These are phyloP conservation scores for Parapristionchus giblindavisi DNA, from an alignment of 2,888 invertebrate species.

Conservation along the genomic window DNA sequence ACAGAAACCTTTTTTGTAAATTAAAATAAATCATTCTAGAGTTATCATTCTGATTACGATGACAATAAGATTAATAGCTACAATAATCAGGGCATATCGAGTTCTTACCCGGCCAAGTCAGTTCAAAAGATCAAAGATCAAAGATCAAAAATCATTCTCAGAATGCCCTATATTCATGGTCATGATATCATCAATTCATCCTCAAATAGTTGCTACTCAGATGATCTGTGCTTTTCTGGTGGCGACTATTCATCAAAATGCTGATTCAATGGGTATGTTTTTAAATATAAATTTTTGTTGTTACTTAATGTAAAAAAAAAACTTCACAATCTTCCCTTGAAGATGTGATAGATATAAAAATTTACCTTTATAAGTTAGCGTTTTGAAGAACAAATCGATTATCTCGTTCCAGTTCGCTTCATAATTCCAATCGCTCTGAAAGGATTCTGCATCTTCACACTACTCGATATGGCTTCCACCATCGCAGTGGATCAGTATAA, in stretches of 20 bases:
- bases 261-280: background rate
- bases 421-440: conserved; percentile 11
- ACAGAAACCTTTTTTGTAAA: background rate
- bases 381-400: background rate
- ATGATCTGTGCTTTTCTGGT: conserved; percentile 13
- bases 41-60: conserved; percentile 9
- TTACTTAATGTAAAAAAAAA: background rate
- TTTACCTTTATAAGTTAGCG: background rate
- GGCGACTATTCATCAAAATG: background rate
- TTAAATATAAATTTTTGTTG: background rate
- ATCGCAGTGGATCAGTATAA: background rate
- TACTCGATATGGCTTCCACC: background rate
- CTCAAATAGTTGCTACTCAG: too few species aligned
- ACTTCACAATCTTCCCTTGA: background rate
- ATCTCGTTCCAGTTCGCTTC: background rate
- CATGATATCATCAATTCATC: too few species aligned
- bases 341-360: background rate
- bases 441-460: background rate
- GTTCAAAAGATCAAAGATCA: too few species aligned
- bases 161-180: too few species aligned
- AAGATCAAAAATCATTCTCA: too few species aligned
- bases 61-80: background rate
- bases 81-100: conserved; percentile 15
- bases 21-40: background rate
- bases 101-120: too few species aligned